Conservation (phyloP, 1,140 invertebrate species). For the Bacillus rossius region DNA sequence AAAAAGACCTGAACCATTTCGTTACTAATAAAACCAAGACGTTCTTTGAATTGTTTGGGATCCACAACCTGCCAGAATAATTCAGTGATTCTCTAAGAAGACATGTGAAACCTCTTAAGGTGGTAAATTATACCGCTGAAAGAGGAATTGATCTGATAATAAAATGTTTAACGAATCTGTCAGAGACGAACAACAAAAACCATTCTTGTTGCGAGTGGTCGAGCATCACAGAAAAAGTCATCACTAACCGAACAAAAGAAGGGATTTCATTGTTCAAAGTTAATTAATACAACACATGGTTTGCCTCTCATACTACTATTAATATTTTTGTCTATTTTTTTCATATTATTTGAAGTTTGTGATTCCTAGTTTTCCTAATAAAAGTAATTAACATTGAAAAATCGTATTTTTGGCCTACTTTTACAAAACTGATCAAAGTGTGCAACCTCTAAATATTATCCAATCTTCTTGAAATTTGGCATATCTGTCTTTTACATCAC, state of each 20-base stretch:
- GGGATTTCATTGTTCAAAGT: slow-evolving; percentile 12
- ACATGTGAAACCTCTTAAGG: background rate
- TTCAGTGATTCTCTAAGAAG: slow-evolving; percentile 3
- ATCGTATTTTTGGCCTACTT: no score
- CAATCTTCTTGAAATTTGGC: no score
- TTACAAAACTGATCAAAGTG: no score
- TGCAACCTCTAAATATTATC: no score
- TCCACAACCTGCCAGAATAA: background rate
- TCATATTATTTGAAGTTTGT: no score
- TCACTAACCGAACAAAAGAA: slow-evolving; percentile 9
- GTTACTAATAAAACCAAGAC: no score
- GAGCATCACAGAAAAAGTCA: slow-evolving; percentile 8
- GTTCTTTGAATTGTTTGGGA: slow-evolving; percentile 1
- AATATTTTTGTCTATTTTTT: no score
- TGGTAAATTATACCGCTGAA: background rate
- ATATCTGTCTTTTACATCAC: no score
- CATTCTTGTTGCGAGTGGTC: slow-evolving; percentile 4
- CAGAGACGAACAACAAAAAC: slow-evolving; percentile 10
- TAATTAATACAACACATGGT: slow-evolving; percentile 6
- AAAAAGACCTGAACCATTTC: slow-evolving; percentile 5
- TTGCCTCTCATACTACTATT: no score
- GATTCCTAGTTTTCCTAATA: no score
- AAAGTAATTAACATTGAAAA: no score
- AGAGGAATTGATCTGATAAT: slow-evolving; percentile 1
- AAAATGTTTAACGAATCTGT: slow-evolving; percentile 8